phyloP scores from a whole-genome alignment of 2,113 vertebrate species.

The Corythornis cristatus region DNA sequence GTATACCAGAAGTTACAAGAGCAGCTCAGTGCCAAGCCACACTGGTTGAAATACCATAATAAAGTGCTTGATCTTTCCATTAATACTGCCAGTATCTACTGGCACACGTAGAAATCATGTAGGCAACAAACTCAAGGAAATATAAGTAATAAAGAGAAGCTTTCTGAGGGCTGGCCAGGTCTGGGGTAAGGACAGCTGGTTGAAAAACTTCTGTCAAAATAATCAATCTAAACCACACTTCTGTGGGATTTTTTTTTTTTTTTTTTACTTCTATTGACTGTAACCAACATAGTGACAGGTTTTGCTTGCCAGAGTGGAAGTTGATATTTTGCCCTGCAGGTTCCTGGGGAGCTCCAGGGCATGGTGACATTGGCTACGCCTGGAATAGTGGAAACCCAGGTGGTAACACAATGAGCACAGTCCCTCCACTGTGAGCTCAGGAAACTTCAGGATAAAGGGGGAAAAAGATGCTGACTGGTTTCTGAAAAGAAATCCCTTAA shows the following conservation, averaged over 20 bases:
- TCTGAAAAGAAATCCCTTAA: not conserved
- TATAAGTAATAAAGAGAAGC: not conserved
- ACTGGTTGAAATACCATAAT: not conserved
- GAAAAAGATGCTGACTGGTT: not conserved
- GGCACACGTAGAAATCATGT: not conserved
- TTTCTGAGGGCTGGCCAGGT: not conserved
- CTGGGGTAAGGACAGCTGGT: not conserved
- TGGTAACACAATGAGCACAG: accelerated
- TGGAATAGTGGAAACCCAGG: not conserved
- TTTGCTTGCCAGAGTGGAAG: not conserved
- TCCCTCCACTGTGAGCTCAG: not conserved
- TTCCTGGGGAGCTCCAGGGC: not conserved
- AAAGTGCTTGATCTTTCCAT: not conserved
- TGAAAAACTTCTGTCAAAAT: not conserved
- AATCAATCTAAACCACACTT: not conserved
- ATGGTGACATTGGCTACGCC: not conserved
- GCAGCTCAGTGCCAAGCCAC: not conserved
- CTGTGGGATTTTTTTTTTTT: not conserved
- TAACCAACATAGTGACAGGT: not conserved
- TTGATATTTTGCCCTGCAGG: not conserved
- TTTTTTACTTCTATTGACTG: not conserved
- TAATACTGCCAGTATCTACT: not conserved
- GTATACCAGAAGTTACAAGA: not conserved
- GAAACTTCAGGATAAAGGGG: not conserved
- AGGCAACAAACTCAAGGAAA: not conserved